Evolutionary conservation across 2,113 vertebrate genomes (phyloP).

Genomic region (Coreoperca whiteheadi): DNA sequence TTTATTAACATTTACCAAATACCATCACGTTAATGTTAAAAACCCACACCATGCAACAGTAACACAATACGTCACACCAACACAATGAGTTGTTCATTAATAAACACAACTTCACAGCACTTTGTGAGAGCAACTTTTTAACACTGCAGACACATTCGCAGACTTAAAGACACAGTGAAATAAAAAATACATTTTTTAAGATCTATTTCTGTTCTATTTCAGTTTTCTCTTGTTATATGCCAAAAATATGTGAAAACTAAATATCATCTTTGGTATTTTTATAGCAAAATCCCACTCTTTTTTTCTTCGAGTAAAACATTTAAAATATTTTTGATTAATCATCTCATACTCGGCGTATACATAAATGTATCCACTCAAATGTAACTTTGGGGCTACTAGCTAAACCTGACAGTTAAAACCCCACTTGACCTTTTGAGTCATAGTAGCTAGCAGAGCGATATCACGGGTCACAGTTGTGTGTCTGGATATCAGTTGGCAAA

Average conservation of each 20-base stretch:
- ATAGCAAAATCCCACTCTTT: neutral
- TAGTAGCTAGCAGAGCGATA: neutral
- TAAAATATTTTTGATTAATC: neutral
- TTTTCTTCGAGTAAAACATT: neutral
- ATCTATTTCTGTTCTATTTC: neutral
- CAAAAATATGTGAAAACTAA: neutral
- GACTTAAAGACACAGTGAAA: neutral
- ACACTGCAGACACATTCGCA: constrained; percentile 43
- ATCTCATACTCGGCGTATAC: neutral
- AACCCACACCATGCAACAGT: constrained; percentile 73
- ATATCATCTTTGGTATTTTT: neutral
- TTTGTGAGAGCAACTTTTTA: constrained; percentile 14
- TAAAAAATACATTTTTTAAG: neutral
- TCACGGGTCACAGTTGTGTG: neutral
- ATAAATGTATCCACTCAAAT: neutral
- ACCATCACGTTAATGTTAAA: constrained; percentile 59
- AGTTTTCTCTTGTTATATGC: neutral
- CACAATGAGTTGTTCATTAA: constrained; percentile 47
- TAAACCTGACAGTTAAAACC: neutral
- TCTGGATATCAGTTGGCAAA: too few species aligned
- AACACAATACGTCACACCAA: constrained; percentile 55
- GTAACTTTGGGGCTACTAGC: neutral
- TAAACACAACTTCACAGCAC: constrained; percentile 41
- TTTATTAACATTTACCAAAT: constrained; percentile 1
- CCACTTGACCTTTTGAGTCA: neutral